Conservation (phyloP, 2,888 invertebrate genomes). For the Ophion costatus region DNA sequence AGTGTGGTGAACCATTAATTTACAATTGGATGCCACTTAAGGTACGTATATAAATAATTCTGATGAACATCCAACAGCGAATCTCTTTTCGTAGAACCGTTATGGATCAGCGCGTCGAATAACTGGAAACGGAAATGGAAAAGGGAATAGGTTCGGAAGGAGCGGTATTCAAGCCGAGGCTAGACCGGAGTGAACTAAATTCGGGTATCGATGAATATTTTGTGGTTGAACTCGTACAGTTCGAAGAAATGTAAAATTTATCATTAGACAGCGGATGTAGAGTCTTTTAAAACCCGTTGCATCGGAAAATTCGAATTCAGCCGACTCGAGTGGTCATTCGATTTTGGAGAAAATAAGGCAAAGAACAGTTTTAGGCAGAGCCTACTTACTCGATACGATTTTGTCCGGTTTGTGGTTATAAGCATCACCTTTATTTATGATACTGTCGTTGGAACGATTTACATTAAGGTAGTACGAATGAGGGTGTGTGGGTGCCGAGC, state of each 20-base stretch:
- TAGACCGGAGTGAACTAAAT: neutral
- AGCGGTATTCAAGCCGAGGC: too few species aligned
- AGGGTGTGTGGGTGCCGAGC: slow-evolving; percentile 7
- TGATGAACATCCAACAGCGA: too few species aligned
- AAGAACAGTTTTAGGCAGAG: neutral
- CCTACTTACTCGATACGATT: slow-evolving; percentile 10
- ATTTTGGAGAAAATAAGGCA: neutral
- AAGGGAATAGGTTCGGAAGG: neutral
- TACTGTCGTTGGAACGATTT: slow-evolving; percentile 46
- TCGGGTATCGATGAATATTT: neutral
- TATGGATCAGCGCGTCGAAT: too few species aligned
- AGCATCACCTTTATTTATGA: slow-evolving; percentile 54
- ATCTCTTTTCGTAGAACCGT: too few species aligned
- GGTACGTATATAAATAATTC: too few species aligned
- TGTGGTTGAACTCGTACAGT: neutral
- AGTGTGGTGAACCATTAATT: too few species aligned
- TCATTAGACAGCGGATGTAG: neutral
- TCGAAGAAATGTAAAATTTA: neutral
- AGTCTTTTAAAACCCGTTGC: neutral
- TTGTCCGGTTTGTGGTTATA: slow-evolving; percentile 30
- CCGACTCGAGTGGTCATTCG: neutral
- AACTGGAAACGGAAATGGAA: too few species aligned
- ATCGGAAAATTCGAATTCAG: slow-evolving; percentile 11
- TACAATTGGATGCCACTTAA: too few species aligned
- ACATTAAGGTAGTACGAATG: slow-evolving; percentile 44